Conservation (phyloP, 2,797 vertebrate genomes). For the Botia almorhae region DNA sequence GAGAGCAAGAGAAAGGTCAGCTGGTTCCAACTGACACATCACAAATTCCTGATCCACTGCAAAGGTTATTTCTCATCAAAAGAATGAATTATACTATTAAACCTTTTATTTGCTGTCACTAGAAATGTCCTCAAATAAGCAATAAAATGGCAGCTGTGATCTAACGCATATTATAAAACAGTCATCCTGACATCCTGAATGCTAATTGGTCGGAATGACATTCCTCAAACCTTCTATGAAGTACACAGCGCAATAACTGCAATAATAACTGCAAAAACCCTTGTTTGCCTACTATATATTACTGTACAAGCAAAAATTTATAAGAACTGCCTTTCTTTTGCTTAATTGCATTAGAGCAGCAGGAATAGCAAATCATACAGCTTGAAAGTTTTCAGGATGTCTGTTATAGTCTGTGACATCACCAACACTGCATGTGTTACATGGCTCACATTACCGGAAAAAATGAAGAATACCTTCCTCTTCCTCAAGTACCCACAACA, state of each 20-base stretch:
- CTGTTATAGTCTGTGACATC: too few relatives aligned
- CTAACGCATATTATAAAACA: constrained; percentile 4
- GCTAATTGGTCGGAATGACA: neutral
- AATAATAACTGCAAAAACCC: too few relatives aligned
- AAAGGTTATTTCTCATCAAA: constrained; percentile 43
- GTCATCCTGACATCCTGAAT: neutral
- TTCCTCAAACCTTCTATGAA: too few relatives aligned
- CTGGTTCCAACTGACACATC: constrained; percentile 39
- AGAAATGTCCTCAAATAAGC: constrained; percentile 16
- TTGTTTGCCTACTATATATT: neutral
- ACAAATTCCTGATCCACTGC: constrained; percentile 30
- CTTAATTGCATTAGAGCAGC: too few relatives aligned
- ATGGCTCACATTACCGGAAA: constrained; percentile 18
- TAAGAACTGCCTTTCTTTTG: too few relatives aligned
- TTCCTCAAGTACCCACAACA: neutral
- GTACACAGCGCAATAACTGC: too few relatives aligned
- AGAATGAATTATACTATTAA: constrained; percentile 31
- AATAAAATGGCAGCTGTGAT: constrained; percentile 19
- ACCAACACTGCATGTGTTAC: neutral
- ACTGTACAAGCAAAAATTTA: neutral
- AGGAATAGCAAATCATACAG: neutral
- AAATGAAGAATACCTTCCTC: constrained; percentile 28
- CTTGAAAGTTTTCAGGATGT: neutral
- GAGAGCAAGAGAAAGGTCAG: constrained; percentile 40
- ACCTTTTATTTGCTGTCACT: neutral